Percentiles rank a stretch among this genome's conserved stretches.
Evolutionary conservation across 2,113 vertebrate genomes (phyloP).

Genomic region (Entelurus aequoreus): DNA sequence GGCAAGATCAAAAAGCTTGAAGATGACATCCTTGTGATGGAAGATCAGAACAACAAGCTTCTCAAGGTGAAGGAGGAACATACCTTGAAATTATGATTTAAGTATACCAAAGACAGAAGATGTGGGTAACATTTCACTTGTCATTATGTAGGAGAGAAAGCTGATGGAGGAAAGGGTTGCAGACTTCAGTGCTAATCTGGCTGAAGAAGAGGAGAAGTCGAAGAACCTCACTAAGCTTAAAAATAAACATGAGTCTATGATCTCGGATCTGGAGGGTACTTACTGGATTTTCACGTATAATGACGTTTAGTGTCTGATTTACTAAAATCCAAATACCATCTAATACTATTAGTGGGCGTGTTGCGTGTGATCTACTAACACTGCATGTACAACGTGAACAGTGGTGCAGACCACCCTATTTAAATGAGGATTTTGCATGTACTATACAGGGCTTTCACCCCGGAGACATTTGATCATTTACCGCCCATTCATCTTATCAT

Average conservation of each 20-base stretch:
- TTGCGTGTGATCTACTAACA: too few relatives aligned
- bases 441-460: too few relatives aligned
- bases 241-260: conserved; percentile 97
- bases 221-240: conserved; percentile 96
- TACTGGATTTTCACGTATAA: not conserved
- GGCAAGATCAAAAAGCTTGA: conserved; percentile 96
- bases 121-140: not conserved
- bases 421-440: too few relatives aligned
- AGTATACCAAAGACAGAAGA: not conserved
- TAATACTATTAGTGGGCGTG: too few relatives aligned
- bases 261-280: conserved; percentile 94
- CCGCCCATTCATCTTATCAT: too few relatives aligned
- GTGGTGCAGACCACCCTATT: too few relatives aligned
- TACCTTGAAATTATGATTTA: not conserved
- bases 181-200: conserved; percentile 87
- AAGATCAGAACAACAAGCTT: conserved; percentile 93
- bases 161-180: conserved; percentile 88
- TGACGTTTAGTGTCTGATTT: not conserved
- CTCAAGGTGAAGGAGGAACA: conserved; percentile 70
- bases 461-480: too few relatives aligned
- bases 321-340: too few relatives aligned
- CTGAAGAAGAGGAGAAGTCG: conserved; percentile 95
- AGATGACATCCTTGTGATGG: conserved; percentile 88
- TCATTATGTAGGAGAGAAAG: conserved; percentile 81
- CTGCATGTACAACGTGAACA: too few relatives aligned